phyloP scores from a whole-genome alignment of 2,797 vertebrate species.

The Periophthalmus magnuspinnatus region DNA sequence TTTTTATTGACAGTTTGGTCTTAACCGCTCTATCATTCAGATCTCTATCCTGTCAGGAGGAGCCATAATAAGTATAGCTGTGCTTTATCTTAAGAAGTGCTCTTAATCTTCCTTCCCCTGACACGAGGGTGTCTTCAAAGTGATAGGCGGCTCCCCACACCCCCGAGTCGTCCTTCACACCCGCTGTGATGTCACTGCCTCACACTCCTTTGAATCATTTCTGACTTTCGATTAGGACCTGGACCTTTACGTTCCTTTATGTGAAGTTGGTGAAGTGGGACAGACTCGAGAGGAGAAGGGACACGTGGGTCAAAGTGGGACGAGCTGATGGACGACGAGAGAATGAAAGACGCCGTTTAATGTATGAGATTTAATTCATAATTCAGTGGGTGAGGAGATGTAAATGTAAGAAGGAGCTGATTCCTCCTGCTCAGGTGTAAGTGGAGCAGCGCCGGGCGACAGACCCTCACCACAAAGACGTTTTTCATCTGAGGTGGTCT shows the following conservation, averaged over 20 bases:
- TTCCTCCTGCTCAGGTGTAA: neutral
- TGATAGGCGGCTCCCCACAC: slow-evolving; percentile 16
- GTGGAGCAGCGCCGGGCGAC: neutral
- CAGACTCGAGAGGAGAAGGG: neutral
- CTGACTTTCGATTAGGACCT: slow-evolving; percentile 49
- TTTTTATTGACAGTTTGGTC: slow-evolving; percentile 8
- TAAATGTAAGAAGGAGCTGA: slow-evolving; percentile 9
- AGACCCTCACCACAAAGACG: neutral
- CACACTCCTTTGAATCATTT: slow-evolving; percentile 52
- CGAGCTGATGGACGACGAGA: slow-evolving; percentile 23
- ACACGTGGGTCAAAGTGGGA: slow-evolving; percentile 10
- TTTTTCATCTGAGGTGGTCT: slow-evolving; percentile 12
- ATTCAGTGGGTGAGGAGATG: slow-evolving; percentile 40
- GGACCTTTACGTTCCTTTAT: slow-evolving; percentile 31
- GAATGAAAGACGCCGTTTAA: slow-evolving; percentile 31
- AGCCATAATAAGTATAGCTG: slow-evolving; percentile 14
- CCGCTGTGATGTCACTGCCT: slow-evolving; percentile 23
- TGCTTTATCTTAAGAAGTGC: slow-evolving; percentile 26
- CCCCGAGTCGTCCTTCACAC: slow-evolving; percentile 43
- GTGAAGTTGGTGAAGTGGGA: slow-evolving; percentile 14
- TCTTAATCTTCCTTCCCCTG: slow-evolving; percentile 21
- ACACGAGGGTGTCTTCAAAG: slow-evolving; percentile 10
- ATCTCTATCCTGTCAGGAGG: slow-evolving; percentile 19
- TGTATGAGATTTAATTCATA: slow-evolving; percentile 40
- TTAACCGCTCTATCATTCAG: slow-evolving; percentile 14